Percentiles rank a stretch among this genome's conserved stretches.
phyloP scores from a whole-genome alignment of 2,888 invertebrate genomes.

The Xanthia togata region DNA sequence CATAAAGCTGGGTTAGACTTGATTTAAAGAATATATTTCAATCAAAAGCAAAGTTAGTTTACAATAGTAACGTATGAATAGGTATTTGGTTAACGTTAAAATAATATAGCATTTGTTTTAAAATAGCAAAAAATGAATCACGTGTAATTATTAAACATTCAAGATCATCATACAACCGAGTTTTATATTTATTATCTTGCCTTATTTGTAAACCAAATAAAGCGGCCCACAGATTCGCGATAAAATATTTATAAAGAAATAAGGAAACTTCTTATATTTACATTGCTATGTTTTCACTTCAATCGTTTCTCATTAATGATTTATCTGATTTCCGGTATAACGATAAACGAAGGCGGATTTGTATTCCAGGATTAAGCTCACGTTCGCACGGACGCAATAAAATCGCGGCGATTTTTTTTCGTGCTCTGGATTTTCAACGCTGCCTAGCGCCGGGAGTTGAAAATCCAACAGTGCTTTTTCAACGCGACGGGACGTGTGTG shows the following conservation, averaged over 20 bases:
- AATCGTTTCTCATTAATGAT: constrained; percentile 7
- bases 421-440: too few species aligned
- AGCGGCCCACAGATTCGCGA: constrained; percentile 12
- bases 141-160: constrained; percentile 18
- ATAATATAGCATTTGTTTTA: constrained; percentile 15
- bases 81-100: constrained; percentile 11
- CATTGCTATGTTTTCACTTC: constrained; percentile 11
- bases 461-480: too few species aligned
- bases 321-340: constrained; percentile 19
- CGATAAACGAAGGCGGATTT: constrained; percentile 21
- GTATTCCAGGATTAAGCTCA: neutral
- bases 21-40: neutral
- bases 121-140: constrained; percentile 10
- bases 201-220: constrained; percentile 45
- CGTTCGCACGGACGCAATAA: too few species aligned
- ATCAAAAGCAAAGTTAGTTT: neutral
- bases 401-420: too few species aligned
- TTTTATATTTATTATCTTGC: constrained; percentile 34
- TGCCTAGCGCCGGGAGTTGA: too few species aligned
- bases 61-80: neutral
- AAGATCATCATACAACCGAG: constrained; percentile 17
- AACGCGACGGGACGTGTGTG: too few species aligned
- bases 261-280: constrained; percentile 31
- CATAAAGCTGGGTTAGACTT: neutral
- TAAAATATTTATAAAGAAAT: constrained; percentile 28